Evolutionary conservation across 2,113 vertebrate genomes (phyloP).

Genomic region (Istiophorus platypterus): DNA sequence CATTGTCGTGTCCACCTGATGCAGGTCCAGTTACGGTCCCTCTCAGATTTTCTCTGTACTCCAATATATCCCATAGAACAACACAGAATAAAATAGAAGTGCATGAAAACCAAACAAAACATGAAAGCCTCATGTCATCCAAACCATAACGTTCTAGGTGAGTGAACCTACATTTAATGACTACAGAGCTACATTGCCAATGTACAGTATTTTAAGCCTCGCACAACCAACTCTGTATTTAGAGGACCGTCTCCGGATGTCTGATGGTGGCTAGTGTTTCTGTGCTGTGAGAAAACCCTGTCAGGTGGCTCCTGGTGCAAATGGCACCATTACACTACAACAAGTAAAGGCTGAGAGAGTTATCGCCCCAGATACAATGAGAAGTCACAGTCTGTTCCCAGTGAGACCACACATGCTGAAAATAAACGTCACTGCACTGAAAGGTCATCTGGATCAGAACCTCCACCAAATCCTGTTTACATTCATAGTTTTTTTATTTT

Average conservation of each 20-base stretch:
- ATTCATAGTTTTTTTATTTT: constrained; percentile 68
- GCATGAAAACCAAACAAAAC: neutral
- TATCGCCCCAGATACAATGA: neutral
- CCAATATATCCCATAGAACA: too few relatives aligned
- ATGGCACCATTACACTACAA: neutral
- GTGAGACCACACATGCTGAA: neutral
- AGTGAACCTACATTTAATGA: neutral
- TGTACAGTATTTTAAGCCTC: neutral
- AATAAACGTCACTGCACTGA: neutral
- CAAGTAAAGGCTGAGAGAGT: neutral
- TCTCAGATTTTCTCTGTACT: too few relatives aligned
- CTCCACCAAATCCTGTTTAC: neutral
- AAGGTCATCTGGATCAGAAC: neutral
- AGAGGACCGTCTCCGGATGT: neutral
- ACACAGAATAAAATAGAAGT: too few relatives aligned
- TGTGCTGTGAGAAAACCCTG: neutral
- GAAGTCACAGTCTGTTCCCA: neutral
- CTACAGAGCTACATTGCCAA: too few relatives aligned
- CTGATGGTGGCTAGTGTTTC: neutral
- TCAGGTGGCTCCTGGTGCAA: too few relatives aligned
- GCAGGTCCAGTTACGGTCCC: too few relatives aligned
- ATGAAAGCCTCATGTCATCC: neutral
- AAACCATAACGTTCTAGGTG: neutral
- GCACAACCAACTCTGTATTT: neutral
- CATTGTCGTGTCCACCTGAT: neutral